Conservation (phyloP, 37 sponge, comb jelly and placozoan species). For the Beroe forskalii region DNA sequence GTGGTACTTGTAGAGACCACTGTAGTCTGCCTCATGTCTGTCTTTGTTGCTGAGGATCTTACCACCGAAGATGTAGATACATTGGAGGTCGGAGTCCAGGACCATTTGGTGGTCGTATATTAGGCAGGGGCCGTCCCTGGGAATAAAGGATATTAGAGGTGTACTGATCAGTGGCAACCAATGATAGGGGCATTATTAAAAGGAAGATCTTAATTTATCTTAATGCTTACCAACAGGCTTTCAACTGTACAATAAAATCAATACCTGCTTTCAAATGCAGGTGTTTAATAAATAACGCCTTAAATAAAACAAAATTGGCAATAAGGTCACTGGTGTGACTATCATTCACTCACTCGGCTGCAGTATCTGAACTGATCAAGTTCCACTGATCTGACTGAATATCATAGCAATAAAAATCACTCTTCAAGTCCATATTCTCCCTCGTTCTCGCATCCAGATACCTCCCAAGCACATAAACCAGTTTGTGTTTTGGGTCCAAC, state of each 20-base stretch:
- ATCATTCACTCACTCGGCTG: slow-evolving; percentile 55
- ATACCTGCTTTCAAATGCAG: too few species aligned
- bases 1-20: slow-evolving; percentile 67
- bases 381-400: slow-evolving; percentile 64
- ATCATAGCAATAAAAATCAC: slow-evolving; percentile 69
- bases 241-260: too few species aligned
- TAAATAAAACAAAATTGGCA: too few species aligned
- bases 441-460: slow-evolving; percentile 66
- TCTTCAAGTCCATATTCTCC: slow-evolving; percentile 35
- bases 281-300: too few species aligned
- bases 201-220: too few species aligned
- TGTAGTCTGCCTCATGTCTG: slow-evolving; percentile 19
- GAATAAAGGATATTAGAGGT: background rate
- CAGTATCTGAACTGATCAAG: slow-evolving; percentile 65
- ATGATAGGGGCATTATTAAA: too few species aligned
- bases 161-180: too few species aligned
- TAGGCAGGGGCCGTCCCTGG: slow-evolving; percentile 74
- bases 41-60: slow-evolving; percentile 51
- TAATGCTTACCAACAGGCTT: too few species aligned
- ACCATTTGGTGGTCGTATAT: slow-evolving; percentile 89
- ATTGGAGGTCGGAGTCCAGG: slow-evolving; percentile 67
- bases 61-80: slow-evolving; percentile 86
- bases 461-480: slow-evolving; percentile 75
- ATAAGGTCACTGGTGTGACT: too few species aligned
- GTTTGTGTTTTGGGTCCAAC: slow-evolving; percentile 67